These are phyloP conservation scores for Homarus americanus DNA, from an alignment of 1,140 invertebrate species.

Conservation along the genomic window DNA sequence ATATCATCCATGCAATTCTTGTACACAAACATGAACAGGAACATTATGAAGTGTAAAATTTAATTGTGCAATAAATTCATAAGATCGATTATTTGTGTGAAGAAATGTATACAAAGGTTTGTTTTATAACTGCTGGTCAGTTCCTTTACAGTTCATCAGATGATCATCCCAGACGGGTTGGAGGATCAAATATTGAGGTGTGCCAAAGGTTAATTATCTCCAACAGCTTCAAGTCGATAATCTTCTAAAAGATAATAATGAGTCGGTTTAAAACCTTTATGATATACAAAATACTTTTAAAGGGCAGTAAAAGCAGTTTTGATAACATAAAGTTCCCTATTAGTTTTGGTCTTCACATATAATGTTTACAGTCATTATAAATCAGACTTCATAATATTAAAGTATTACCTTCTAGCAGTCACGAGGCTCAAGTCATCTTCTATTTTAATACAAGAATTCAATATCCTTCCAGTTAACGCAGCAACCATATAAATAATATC, in stretches of 20 bases:
- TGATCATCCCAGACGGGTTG: background rate
- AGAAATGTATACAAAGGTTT: too few relatives aligned
- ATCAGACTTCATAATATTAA: background rate
- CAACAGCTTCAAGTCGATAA: background rate
- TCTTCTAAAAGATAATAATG: background rate
- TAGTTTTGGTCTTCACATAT: background rate
- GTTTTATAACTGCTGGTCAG: too few relatives aligned
- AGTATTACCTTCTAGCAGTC: background rate
- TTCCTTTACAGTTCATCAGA: background rate
- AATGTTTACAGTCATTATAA: background rate
- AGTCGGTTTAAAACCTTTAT: slow-evolving; percentile 12
- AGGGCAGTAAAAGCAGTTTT: background rate
- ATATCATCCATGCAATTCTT: too few relatives aligned
- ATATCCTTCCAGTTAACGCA: background rate
- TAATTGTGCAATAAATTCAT: too few relatives aligned
- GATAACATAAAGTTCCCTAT: background rate
- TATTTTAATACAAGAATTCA: background rate
- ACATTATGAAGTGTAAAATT: too few relatives aligned
- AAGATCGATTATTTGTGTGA: too few relatives aligned
- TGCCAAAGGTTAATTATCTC: background rate
- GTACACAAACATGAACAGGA: too few relatives aligned
- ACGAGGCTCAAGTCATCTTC: background rate
- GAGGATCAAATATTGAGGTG: background rate
- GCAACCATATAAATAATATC: background rate
- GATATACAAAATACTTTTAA: background rate